Evolutionary conservation across 2,113 vertebrate genomes (phyloP).

Genomic region (Lagopus leucura): DNA sequence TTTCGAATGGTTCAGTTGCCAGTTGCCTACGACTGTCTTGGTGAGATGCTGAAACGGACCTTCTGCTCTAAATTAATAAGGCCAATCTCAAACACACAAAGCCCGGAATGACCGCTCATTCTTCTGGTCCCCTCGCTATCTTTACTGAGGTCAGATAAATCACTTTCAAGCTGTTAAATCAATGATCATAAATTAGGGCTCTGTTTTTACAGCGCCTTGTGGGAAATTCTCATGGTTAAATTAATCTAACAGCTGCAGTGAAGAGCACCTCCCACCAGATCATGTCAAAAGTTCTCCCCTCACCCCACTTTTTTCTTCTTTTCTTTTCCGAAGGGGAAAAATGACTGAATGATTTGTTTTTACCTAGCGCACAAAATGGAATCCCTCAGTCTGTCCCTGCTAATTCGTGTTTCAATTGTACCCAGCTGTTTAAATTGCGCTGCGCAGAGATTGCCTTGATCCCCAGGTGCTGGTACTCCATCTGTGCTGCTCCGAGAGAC

Average conservation of each 20-base stretch:
- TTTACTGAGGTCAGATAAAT: slow-evolving; percentile 81
- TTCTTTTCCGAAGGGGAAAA: not conserved
- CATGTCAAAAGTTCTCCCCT: slow-evolving; percentile 30
- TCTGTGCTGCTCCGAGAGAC: slow-evolving; percentile 70
- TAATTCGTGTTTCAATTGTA: slow-evolving; percentile 62
- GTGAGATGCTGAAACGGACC: slow-evolving; percentile 40
- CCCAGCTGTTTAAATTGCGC: slow-evolving; percentile 73
- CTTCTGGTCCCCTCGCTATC: slow-evolving; percentile 73
- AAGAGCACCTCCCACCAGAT: slow-evolving; percentile 61
- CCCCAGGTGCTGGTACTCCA: slow-evolving; percentile 76
- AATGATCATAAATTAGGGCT: slow-evolving; percentile 80
- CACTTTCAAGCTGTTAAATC: slow-evolving; percentile 77
- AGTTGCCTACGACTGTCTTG: slow-evolving; percentile 51
- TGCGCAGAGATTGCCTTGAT: slow-evolving; percentile 65
- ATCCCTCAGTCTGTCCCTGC: slow-evolving; percentile 32
- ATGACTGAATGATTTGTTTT: slow-evolving; percentile 37
- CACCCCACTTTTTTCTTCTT: no score
- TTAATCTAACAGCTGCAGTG: slow-evolving; percentile 72
- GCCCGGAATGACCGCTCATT: slow-evolving; percentile 68
- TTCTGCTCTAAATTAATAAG: slow-evolving; percentile 74
- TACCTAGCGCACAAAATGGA: slow-evolving; percentile 44
- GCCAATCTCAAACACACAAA: slow-evolving; percentile 70
- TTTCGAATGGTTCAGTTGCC: slow-evolving; percentile 20
- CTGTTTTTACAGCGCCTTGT: slow-evolving; percentile 63
- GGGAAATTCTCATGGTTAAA: slow-evolving; percentile 70